A percentile compares a stretch with the other conserved stretches of the same genome.
phyloP scores from a whole-genome alignment of 2,113 vertebrate species.

The Hyaena hyaena region DNA sequence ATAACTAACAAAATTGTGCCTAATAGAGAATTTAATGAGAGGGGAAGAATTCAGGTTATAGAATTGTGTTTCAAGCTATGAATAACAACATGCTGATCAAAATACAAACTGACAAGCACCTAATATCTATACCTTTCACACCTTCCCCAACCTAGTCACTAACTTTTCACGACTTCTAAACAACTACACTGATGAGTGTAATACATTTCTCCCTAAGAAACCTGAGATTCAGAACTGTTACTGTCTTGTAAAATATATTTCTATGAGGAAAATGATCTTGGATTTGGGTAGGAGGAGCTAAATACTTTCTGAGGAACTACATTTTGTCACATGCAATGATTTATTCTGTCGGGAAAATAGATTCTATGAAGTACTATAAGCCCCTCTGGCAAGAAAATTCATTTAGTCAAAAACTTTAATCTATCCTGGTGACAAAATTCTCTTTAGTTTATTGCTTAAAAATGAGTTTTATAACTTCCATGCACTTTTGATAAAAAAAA shows the following conservation, averaged over 20 bases:
- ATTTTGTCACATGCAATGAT: constrained; percentile 35
- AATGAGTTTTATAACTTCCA: constrained; percentile 26
- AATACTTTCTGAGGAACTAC: constrained; percentile 63
- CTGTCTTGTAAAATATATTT: constrained; percentile 69
- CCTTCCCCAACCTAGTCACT: fast-evolving
- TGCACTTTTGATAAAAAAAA: neutral
- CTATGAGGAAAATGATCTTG: constrained; percentile 68
- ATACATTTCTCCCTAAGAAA: neutral
- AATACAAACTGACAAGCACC: neutral
- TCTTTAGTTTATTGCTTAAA: constrained; percentile 65
- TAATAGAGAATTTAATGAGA: neutral
- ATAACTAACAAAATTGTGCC: neutral
- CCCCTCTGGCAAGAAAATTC: constrained; percentile 69
- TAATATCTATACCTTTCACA: neutral
- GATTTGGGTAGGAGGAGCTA: neutral
- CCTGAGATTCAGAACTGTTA: constrained; percentile 27
- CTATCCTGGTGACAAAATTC: constrained; percentile 69
- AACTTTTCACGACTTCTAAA: neutral
- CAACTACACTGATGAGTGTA: neutral
- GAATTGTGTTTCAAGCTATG: neutral
- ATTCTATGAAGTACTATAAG: constrained; percentile 70
- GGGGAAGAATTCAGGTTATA: neutral
- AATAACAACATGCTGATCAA: neutral
- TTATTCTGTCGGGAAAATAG: constrained; percentile 72
- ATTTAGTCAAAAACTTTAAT: constrained; percentile 79